Evolutionary conservation across 2,113 vertebrate genomes (phyloP), one percentile per base, ranked within the genome.

Genomic region (Paracanthobrama guichenoti): DNA sequence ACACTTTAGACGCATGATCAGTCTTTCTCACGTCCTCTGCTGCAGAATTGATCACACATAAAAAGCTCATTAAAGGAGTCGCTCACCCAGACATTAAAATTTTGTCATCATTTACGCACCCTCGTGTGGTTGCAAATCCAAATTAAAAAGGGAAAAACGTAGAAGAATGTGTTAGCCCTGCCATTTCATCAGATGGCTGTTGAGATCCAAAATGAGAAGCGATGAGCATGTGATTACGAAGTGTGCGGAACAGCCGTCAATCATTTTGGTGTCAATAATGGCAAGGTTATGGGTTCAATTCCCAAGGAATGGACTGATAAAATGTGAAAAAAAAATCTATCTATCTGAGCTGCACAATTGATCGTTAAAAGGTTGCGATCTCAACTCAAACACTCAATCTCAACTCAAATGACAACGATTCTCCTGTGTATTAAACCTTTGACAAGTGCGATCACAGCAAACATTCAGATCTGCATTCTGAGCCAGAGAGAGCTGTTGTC

Each of bases 1-100:
- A 31, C 48, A 55, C 74, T 57, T 53, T 67, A 53, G 31, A 50
- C 55, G 35, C 53, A 28, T 26, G 81, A 48, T 50, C 57, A 50
- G 42, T 76, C 73, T 75, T 35, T 76, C 82, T 76, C 44, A 79
- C n/a, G 42, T 62, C 57, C 42, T 79, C 77, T 79, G 77, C 77
- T 79, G 77, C 60, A 80, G 67, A 48, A 75, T 75, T 75, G 48
- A 75, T 75, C 73, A 80, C 60, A 50, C 42, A 31, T 31, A 66
- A 66, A 64, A 10, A 44, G 73, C 73, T 31, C 16, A 75, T 75
- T 75, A 75, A 50, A 75, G 26, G 48, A 75, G 73, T 48, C 9
- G 9, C 24, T 75, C 73, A 22, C 48, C 22, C 72, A 50, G 13
- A 46, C 28, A 72, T 72, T 46, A 10, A 72, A 22, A 42, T 28